These are phyloP conservation scores for Eupithecia tripunctaria DNA, from an alignment of 2,888 invertebrate genomes.

Conservation along the genomic window DNA sequence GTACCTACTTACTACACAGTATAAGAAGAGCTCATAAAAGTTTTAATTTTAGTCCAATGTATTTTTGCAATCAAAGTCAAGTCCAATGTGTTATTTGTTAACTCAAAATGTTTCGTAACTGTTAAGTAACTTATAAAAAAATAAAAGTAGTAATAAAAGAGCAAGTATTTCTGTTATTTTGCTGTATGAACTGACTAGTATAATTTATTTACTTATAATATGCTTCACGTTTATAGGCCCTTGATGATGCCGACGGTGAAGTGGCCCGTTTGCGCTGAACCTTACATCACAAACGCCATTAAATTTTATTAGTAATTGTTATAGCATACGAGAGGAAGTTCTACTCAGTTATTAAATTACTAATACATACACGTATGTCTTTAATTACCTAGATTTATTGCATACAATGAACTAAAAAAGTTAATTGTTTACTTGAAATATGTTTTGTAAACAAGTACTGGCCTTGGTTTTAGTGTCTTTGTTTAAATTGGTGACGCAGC, in stretches of 20 bases:
- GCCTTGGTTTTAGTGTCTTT: background rate
- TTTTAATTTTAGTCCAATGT: background rate
- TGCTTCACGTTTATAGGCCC: background rate
- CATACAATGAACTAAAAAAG: background rate
- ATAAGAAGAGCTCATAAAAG: background rate
- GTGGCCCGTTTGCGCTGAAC: background rate
- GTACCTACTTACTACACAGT: background rate
- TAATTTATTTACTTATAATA: background rate
- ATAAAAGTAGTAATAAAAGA: too few species aligned
- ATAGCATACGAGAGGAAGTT: conserved; percentile 21
- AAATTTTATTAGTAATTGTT: conserved; percentile 29
- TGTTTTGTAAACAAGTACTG: background rate
- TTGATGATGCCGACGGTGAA: background rate
- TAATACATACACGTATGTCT: background rate
- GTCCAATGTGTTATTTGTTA: too few species aligned
- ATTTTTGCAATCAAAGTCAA: too few species aligned
- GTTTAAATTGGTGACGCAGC: background rate
- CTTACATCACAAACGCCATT: conserved; percentile 16
- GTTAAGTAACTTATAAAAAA: too few species aligned
- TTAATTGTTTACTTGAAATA: conserved; percentile 2
- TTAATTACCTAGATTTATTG: background rate
- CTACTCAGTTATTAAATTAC: conserved; percentile 3
- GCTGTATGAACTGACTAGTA: background rate
- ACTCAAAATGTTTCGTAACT: too few species aligned
- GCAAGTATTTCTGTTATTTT: background rate